Evolutionary conservation across 1,140 invertebrate species (phyloP).

Genomic region (Radopholus similis): DNA sequence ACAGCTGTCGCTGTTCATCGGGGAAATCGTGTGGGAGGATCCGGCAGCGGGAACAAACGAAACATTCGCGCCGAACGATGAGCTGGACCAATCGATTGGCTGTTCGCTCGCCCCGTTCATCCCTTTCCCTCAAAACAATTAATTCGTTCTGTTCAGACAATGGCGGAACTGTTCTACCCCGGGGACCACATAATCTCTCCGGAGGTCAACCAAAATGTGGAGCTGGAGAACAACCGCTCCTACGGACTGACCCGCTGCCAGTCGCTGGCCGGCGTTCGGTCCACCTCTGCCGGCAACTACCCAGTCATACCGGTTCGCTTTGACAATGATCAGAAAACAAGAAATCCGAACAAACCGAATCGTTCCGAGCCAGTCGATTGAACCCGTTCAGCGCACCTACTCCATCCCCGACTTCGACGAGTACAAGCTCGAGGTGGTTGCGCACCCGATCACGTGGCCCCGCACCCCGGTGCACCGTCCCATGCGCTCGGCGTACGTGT

Average conservation of each 20-base stretch:
- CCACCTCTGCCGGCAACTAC: constrained; percentile 15
- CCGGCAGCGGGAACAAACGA: no score
- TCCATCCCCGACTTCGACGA: constrained; percentile 12
- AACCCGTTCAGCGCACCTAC: constrained; percentile 11
- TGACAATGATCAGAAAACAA: neutral
- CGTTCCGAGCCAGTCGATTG: neutral
- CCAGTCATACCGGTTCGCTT: constrained; percentile 14
- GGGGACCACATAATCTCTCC: no score
- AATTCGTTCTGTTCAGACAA: no score
- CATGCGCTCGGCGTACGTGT: constrained; percentile 1
- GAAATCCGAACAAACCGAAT: neutral
- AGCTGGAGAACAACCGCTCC: constrained; percentile 11
- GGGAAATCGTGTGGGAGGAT: no score
- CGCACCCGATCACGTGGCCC: constrained; percentile 16
- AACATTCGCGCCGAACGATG: no score
- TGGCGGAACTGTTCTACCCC: no score
- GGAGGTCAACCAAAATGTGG: neutral
- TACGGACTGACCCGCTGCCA: constrained; percentile 9
- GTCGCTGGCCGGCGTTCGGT: constrained; percentile 11
- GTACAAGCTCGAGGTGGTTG: constrained; percentile 2
- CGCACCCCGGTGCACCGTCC: neutral
- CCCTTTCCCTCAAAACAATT: no score
- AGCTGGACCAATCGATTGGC: no score
- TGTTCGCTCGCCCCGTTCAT: no score
- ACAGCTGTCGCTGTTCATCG: no score